Base-by-base conservation (phyloP, 35 echinoderm and acorn worm genomes). In the Nesometra sesokonis region DNA sequence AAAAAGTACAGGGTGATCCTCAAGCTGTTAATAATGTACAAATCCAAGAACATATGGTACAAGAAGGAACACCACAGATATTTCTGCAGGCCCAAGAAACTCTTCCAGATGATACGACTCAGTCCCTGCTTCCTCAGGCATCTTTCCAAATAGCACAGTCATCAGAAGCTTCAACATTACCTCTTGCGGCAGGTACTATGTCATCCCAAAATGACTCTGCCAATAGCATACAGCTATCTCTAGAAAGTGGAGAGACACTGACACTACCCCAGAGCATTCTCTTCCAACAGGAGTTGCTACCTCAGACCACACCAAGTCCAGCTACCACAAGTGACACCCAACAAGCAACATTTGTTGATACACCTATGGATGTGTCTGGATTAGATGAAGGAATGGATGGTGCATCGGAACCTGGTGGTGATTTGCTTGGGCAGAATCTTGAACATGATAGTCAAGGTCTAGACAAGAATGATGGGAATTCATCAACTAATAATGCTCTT, bases 181-280 rank as follows among this genome's bases (percentile, higher is more conserved):
- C 9, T 82, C 84, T 17, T 85, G 86, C 32, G 32, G 78, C n/a
- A 30, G 57, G 32, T 46, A 80, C 34, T 38, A 80, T 29, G 76
- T 21, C 57, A 30, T 32, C 85, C 0, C 27, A 79, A 77, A 29
- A 82, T 82, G 31, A 82, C 29, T 0, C 79, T 82, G 13, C 15
- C 79, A 52, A 33, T 80, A 27, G 0, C 47, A 83, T 47, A 79
- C 32, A 88, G 47, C 29, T 80, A 82, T 33, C 79, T 80, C 21
- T 34, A 32, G 17, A 88, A 0, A 67, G 81, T n/a, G 86, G 86
- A 17, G 91, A 93, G 21, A 76, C 82, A 19, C 47, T 93, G 17
- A 85, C 39, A 57, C 83, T 93, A 13, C 80, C 82, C 34, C 91
- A 88, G 23, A 85, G 81, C 46, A 46, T 93, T 32, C 67, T 93